These are phyloP conservation scores for Holothuria leucospilota DNA, from an alignment of 53 echinoderm and acorn worm species.

Conservation along the genomic window DNA sequence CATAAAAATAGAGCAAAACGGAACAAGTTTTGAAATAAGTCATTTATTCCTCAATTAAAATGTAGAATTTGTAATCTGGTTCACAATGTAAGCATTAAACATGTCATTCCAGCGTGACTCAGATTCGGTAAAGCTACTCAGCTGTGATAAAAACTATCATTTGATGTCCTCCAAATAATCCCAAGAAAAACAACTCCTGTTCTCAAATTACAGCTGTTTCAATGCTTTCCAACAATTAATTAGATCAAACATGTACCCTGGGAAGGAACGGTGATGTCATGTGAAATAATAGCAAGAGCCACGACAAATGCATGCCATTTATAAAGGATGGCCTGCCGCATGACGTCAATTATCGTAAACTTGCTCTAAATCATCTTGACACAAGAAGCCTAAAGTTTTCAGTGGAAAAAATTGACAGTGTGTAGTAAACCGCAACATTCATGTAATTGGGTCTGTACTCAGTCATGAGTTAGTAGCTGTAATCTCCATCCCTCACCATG, in stretches of 20 bases:
- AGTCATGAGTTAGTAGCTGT: conserved; percentile 10
- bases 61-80: too few species aligned
- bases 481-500: conserved; percentile 1
- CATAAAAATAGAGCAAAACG: too few species aligned
- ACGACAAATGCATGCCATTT: conserved; percentile 8
- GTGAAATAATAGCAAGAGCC: conserved; percentile 28
- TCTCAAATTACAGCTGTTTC: conserved; percentile 48
- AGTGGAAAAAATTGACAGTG: conserved; percentile 39
- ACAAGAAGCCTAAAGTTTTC: conserved; percentile 45
- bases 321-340: conserved; percentile 21
- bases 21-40: too few species aligned
- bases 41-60: too few species aligned
- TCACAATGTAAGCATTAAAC: too few species aligned
- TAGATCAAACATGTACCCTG: conserved; percentile 43
- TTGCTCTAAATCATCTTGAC: conserved; percentile 36
- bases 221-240: conserved; percentile 35
- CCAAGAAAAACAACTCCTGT: conserved; percentile 31
- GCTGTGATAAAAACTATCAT: not conserved
- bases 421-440: conserved; percentile 36
- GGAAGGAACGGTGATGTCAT: conserved; percentile 21
- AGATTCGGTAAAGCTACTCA: too few species aligned
- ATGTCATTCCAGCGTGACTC: too few species aligned
- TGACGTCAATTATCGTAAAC: conserved; percentile 46
- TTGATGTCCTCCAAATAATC: conserved; percentile 32
- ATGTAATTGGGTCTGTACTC: conserved; percentile 35